Percentiles rank a stretch among this genome's conserved stretches.
These are phyloP conservation scores for Platichthys stellatus DNA, from an alignment of 2,113 vertebrate genomes.

Conservation along the genomic window DNA sequence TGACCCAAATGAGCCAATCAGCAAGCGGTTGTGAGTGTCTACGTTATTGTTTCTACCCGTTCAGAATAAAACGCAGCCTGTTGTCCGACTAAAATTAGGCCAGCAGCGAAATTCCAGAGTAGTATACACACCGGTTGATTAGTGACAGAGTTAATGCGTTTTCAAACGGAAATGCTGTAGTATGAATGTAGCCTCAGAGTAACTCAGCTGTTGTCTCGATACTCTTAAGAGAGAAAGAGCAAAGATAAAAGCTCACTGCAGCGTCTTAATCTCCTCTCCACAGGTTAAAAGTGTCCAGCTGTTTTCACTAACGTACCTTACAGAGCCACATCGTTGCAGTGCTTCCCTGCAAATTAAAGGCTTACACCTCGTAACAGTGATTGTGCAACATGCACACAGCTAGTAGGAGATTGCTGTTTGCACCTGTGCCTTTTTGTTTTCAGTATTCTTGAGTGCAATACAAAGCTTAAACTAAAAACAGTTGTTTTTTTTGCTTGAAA, in stretches of 20 bases:
- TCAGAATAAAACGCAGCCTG: too few species aligned
- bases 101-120: too few species aligned
- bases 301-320: conserved; percentile 68
- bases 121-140: too few species aligned
- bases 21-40: too few species aligned
- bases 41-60: too few species aligned
- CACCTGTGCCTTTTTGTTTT: conserved; percentile 64
- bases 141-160: too few species aligned
- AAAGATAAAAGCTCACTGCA: conserved; percentile 64
- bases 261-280: conserved; percentile 79
- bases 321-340: conserved; percentile 63
- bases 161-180: too few species aligned
- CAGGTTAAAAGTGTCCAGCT: conserved; percentile 72
- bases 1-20: too few species aligned
- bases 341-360: conserved; percentile 76
- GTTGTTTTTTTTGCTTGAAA: background rate
- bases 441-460: conserved; percentile 27
- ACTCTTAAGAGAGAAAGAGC: conserved; percentile 46
- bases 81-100: too few species aligned
- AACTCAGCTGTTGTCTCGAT: conserved; percentile 53
- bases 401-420: conserved; percentile 59
- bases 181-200: conserved; percentile 18
- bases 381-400: conserved; percentile 52
- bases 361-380: conserved; percentile 78
- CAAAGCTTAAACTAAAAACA: conserved; percentile 28